Evolutionary conservation across 2,888 invertebrate species (phyloP).

Genomic region (Cyclophora punctaria): DNA sequence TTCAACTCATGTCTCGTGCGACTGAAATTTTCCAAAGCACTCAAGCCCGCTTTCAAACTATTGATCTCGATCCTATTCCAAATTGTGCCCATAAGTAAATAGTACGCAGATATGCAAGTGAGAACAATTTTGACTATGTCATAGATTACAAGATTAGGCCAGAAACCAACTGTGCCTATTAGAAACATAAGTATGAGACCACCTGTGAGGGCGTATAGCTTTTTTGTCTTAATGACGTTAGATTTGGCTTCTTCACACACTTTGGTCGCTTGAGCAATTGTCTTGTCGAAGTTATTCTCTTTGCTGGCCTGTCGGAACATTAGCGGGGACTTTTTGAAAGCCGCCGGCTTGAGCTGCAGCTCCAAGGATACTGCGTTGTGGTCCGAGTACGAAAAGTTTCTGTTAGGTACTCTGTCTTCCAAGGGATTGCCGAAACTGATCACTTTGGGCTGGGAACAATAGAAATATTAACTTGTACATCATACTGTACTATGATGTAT

Average conservation of each 20-base stretch:
- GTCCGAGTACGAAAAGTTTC: constrained; percentile 88
- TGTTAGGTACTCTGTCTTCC: constrained; percentile 81
- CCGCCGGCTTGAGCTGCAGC: constrained; percentile 33
- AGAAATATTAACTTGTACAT: neutral
- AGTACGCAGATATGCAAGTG: constrained; percentile 79
- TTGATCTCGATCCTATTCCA: constrained; percentile 90
- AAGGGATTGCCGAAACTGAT: constrained; percentile 80
- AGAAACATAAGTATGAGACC: constrained; percentile 69
- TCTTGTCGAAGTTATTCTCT: constrained; percentile 34
- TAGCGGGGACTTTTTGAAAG: constrained; percentile 13
- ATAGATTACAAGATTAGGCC: constrained; percentile 62
- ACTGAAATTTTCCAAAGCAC: constrained; percentile 78
- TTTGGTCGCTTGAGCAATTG: constrained; percentile 74
- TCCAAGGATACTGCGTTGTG: constrained; percentile 88
- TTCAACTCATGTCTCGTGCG: constrained; percentile 29
- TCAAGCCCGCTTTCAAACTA: constrained; percentile 83
- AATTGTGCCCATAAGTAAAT: constrained; percentile 84
- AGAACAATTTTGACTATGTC: constrained; percentile 77
- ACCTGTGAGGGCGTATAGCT: constrained; percentile 69
- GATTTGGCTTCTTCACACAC: constrained; percentile 75
- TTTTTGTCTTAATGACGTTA: constrained; percentile 64
- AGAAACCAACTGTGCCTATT: constrained; percentile 64
- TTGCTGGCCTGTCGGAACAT: constrained; percentile 25
- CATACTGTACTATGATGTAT: no score
- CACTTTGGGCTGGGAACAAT: constrained; percentile 41